Percentiles rank a stretch among this genome's conserved stretches.
phyloP scores from a whole-genome alignment of 2,797 vertebrate genomes.

The Sibirionetta formosa region DNA sequence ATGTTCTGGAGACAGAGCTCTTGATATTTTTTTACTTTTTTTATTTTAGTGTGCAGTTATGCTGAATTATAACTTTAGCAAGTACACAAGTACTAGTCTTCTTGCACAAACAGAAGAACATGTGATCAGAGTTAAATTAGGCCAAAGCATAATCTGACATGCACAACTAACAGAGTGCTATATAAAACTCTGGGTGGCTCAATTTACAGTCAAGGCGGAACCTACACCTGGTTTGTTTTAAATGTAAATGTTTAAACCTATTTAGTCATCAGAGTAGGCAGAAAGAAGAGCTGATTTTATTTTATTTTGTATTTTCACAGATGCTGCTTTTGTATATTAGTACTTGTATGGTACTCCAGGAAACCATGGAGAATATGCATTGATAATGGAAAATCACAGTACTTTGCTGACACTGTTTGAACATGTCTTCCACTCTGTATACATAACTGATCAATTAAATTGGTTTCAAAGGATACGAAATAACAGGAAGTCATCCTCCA shows the following conservation, averaged over 20 bases:
- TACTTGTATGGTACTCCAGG: neutral
- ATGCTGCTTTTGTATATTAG: neutral
- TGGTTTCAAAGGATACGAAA: neutral
- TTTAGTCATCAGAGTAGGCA: neutral
- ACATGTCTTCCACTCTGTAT: neutral
- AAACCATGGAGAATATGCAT: neutral
- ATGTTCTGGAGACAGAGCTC: slow-evolving; percentile 7
- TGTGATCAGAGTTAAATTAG: neutral
- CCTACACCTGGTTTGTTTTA: neutral
- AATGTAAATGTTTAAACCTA: neutral
- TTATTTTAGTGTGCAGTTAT: neutral
- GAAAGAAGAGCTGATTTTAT: neutral
- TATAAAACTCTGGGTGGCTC: neutral
- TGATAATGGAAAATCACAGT: neutral
- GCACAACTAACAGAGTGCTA: neutral
- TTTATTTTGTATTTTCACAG: neutral
- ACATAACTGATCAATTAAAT: neutral
- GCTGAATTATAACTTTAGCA: slow-evolving; percentile 7
- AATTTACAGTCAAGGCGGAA: neutral
- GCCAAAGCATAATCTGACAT: neutral
- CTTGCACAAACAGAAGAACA: neutral
- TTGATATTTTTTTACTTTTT: neutral
- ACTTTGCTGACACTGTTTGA: neutral
- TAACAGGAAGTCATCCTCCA: neutral
- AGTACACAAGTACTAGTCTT: neutral